These are phyloP conservation scores for Raillietiella orientalis DNA, from an alignment of 2,888 invertebrate genomes.

Conservation along the genomic window DNA sequence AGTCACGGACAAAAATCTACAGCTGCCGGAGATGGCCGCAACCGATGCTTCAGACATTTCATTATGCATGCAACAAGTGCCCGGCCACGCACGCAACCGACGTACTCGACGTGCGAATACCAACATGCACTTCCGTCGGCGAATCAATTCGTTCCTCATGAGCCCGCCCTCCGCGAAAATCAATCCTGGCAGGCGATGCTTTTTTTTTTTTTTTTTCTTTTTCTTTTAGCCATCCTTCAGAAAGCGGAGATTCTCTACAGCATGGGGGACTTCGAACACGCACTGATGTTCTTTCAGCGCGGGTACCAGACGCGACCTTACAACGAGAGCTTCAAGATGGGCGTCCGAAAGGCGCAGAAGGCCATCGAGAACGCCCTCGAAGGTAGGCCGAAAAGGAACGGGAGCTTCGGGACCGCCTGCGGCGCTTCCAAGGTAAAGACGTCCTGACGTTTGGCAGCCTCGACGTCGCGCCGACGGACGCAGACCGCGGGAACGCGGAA, in stretches of 20 bases:
- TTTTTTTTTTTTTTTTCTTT: slow-evolving; percentile 4
- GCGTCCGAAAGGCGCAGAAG: slow-evolving; percentile 71
- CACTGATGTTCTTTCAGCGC: slow-evolving; percentile 62
- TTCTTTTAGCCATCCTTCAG: slow-evolving; percentile 30
- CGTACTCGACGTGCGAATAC: not conserved
- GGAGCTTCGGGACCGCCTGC: not conserved
- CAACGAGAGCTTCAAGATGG: slow-evolving; percentile 26
- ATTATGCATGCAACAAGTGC: no score
- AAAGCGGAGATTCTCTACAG: slow-evolving; percentile 77
- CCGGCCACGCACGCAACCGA: no score
- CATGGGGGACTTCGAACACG: slow-evolving; percentile 69
- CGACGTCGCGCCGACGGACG: no score
- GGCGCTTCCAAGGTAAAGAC: not conserved
- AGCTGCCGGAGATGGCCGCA: no score
- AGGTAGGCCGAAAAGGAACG: no score
- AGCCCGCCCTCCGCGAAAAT: no score
- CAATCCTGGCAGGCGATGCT: no score
- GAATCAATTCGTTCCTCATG: no score
- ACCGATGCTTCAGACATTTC: no score
- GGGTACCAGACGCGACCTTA: slow-evolving; percentile 57
- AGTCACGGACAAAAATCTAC: no score
- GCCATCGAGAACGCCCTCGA: slow-evolving; percentile 74
- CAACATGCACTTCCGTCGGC: not conserved
- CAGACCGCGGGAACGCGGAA: no score
- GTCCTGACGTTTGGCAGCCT: not conserved